phyloP scores from a whole-genome alignment of 2,797 vertebrate species.

The Botia almorhae region DNA sequence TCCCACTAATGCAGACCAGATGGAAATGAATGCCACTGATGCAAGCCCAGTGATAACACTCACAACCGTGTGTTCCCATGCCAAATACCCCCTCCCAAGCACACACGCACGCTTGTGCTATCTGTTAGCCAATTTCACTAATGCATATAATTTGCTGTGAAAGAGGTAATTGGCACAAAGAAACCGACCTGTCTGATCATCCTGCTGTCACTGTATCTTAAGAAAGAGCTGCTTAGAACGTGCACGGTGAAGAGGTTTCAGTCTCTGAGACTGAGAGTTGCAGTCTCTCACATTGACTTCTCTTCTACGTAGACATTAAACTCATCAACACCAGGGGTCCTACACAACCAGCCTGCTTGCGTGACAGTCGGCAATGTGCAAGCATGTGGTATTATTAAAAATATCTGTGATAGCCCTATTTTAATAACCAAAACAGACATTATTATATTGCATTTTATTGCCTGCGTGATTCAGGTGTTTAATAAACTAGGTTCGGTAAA shows the following conservation, averaged over 20 bases:
- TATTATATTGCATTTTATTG: background rate
- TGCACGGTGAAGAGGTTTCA: too few species aligned
- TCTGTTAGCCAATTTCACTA: constrained; percentile 21
- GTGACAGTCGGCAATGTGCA: background rate
- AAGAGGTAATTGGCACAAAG: constrained; percentile 23
- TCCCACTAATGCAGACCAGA: constrained; percentile 40
- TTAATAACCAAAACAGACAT: background rate
- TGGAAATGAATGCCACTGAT: constrained; percentile 45
- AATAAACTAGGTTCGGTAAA: constrained; percentile 4
- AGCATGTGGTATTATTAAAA: background rate
- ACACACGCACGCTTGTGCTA: constrained; percentile 19
- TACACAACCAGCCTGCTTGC: background rate
- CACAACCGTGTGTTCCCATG: constrained; percentile 42
- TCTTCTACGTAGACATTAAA: background rate
- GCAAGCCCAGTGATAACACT: constrained; percentile 32
- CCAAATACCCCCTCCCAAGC: constrained; percentile 10
- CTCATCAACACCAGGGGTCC: background rate
- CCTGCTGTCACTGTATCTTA: constrained; percentile 20
- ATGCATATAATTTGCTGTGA: constrained; percentile 36
- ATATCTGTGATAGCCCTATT: background rate
- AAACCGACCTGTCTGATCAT: constrained; percentile 3
- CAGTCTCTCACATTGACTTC: too few species aligned
- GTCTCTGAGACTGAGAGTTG: background rate
- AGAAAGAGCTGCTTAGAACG: constrained; percentile 1
- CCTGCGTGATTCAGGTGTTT: background rate